Evolutionary conservation across 2,113 vertebrate genomes (phyloP).

Genomic region (Ellobius talpinus): DNA sequence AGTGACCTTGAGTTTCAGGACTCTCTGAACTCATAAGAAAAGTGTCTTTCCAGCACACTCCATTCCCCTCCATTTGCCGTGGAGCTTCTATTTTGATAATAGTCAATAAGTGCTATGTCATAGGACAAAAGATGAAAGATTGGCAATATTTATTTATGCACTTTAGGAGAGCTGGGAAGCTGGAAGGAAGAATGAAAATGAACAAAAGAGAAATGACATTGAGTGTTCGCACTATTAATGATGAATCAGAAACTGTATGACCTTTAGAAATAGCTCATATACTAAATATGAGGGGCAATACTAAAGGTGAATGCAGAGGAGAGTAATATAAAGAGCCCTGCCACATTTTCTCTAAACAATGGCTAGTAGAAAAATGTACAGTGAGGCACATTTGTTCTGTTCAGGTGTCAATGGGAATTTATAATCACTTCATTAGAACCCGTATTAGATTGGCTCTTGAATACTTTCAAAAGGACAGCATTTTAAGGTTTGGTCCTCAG

Average conservation of each 20-base stretch:
- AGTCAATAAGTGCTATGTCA: constrained; percentile 25
- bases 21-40: constrained; percentile 42
- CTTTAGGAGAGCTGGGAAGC: not conserved
- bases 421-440: not conserved
- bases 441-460: not conserved
- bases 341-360: constrained; percentile 42
- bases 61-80: constrained; percentile 30
- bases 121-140: constrained; percentile 31
- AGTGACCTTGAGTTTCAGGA: constrained; percentile 61
- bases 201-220: constrained; percentile 21
- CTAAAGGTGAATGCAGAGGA: not conserved
- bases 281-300: constrained; percentile 25
- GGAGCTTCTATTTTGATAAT: constrained; percentile 43
- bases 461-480: not conserved
- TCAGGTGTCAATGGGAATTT: constrained; percentile 8
- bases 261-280: constrained; percentile 8
- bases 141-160: not conserved
- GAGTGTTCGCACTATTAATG: not conserved
- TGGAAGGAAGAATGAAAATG: constrained; percentile 6
- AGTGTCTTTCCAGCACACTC: not conserved
- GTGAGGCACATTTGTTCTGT: not conserved
- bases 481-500: not conserved
- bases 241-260: not conserved
- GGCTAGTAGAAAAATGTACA: not conserved
- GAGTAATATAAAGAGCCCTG: not conserved